Evolutionary conservation across 2,797 vertebrate species (phyloP).

Genomic region (Novumbra hubbsi): DNA sequence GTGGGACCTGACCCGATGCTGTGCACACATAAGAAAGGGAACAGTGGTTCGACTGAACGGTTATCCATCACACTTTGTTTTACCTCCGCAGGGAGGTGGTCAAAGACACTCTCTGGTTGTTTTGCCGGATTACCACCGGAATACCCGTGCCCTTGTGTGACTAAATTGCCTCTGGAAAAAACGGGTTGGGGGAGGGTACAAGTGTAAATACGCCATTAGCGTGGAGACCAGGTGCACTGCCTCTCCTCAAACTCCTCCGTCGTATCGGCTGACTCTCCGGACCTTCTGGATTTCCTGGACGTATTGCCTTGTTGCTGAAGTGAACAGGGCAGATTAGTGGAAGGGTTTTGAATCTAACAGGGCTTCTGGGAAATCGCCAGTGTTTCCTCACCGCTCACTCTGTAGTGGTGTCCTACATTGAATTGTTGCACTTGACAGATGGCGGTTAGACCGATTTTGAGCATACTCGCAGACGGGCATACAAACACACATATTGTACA

Average conservation of each 20-base stretch:
- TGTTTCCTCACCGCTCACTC: conserved; percentile 43
- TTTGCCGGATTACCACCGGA: conserved; percentile 11
- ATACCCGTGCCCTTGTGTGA: conserved; percentile 1
- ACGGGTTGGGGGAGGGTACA: neutral
- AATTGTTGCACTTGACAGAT: conserved; percentile 42
- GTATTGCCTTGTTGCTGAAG: conserved; percentile 47
- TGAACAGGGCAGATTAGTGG: conserved; percentile 33
- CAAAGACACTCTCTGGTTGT: conserved; percentile 8
- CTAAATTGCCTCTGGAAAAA: conserved; percentile 10
- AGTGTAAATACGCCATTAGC: neutral
- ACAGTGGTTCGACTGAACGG: neutral
- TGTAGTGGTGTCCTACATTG: neutral
- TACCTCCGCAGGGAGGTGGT: neutral
- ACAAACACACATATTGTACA: neutral
- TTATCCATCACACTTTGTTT: conserved; percentile 15
- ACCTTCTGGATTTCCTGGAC: conserved; percentile 33
- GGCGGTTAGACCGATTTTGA: conserved; percentile 31
- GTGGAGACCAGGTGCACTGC: conserved; percentile 6
- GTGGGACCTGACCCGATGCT: neutral
- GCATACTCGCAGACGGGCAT: neutral
- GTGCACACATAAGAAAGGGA: neutral
- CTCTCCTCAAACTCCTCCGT: neutral
- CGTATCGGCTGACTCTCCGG: neutral
- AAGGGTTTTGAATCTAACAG: conserved; percentile 9
- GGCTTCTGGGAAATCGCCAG: conserved; percentile 47